phyloP scores from a whole-genome alignment of 2,113 vertebrate species.

The Protobothrops flavoviridis region DNA sequence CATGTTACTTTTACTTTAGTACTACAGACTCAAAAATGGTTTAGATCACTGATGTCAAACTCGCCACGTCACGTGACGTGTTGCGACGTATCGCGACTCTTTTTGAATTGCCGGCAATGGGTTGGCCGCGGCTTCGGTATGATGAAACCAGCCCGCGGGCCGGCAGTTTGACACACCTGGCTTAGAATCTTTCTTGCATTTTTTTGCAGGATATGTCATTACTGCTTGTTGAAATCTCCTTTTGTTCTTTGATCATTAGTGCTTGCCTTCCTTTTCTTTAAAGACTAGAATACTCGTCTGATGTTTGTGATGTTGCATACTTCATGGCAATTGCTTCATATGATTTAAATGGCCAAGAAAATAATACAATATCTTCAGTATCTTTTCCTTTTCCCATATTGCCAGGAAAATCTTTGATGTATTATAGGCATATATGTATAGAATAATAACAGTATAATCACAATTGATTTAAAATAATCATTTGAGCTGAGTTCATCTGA shows the following conservation, averaged over 20 bases:
- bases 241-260: background rate
- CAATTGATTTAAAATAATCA: slow-evolving; percentile 4
- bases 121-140: too few relatives aligned
- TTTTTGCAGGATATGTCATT: background rate
- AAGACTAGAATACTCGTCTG: background rate
- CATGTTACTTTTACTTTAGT: background rate
- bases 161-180: too few relatives aligned
- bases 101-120: too few relatives aligned
- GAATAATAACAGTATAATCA: background rate
- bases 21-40: background rate
- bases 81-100: too few relatives aligned
- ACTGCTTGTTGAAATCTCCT: background rate
- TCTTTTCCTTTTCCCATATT: background rate
- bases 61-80: too few relatives aligned
- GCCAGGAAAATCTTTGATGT: background rate
- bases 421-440: background rate
- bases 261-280: background rate
- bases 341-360: background rate
- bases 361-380: background rate
- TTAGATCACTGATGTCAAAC: too few relatives aligned
- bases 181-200: background rate
- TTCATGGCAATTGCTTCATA: background rate
- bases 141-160: too few relatives aligned
- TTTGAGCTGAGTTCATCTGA: slow-evolving; percentile 1
- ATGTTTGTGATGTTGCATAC: background rate